phyloP scores from a whole-genome alignment of 2,113 vertebrate species.

The Dromaius novaehollandiae region DNA sequence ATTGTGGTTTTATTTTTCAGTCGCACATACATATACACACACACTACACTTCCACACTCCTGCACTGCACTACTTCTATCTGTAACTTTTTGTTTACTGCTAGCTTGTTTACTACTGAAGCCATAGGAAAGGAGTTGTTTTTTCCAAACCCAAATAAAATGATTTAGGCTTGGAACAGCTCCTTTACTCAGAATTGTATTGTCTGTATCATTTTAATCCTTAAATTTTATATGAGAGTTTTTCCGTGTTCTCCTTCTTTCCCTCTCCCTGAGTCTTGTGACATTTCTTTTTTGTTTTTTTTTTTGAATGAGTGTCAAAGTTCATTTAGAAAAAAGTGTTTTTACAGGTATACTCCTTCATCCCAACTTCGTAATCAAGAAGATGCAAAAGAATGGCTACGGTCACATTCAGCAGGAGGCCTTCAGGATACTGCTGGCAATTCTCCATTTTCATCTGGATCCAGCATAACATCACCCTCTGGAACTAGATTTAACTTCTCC shows the following conservation, averaged over 20 bases:
- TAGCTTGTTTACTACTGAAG: background rate
- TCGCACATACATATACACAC: background rate
- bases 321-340: background rate
- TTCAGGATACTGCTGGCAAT: constrained; percentile 90
- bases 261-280: background rate
- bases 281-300: background rate
- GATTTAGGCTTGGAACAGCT: background rate
- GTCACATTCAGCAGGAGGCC: constrained; percentile 91
- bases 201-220: background rate
- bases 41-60: background rate
- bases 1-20: background rate
- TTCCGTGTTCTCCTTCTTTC: background rate
- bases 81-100: background rate
- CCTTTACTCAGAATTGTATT: background rate
- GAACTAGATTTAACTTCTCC: constrained; percentile 94
- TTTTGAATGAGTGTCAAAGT: background rate
- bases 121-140: background rate
- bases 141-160: background rate
- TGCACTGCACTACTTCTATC: background rate
- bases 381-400: constrained; percentile 96
- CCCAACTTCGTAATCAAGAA: constrained; percentile 91
- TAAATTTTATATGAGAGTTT: background rate
- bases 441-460: constrained; percentile 96
- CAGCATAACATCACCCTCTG: constrained; percentile 93
- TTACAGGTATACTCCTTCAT: constrained; percentile 88